Conservation (phyloP, 2,113 vertebrate genomes). For the Crotophaga sulcirostris region DNA sequence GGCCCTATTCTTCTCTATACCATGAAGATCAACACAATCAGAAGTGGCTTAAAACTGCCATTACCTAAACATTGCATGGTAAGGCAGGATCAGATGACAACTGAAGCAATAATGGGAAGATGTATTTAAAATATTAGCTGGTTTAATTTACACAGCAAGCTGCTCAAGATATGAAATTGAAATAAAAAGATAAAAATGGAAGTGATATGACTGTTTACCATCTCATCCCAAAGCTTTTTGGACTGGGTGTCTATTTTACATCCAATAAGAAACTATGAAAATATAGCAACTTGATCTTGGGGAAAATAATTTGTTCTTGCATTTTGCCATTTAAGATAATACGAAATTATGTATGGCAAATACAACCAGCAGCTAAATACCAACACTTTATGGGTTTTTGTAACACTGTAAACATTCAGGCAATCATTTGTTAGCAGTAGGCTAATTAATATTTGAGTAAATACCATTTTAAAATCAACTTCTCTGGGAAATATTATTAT, state of each 20-base stretch:
- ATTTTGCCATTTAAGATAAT: neutral
- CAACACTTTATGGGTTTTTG: neutral
- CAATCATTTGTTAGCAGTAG: neutral
- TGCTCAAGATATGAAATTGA: neutral
- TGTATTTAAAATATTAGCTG: neutral
- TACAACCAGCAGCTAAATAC: neutral
- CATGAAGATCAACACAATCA: neutral
- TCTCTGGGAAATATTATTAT: neutral
- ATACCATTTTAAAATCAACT: neutral
- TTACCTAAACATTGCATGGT: neutral
- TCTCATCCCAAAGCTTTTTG: neutral
- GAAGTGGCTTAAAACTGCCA: neutral
- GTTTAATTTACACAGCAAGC: neutral
- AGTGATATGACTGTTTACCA: neutral
- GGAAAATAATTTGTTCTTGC: neutral
- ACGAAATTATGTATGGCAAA: neutral
- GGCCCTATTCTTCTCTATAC: neutral
- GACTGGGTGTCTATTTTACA: neutral
- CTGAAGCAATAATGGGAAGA: neutral
- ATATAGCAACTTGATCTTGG: neutral
- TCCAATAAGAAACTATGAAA: neutral
- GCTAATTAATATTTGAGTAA: neutral
- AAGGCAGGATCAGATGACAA: neutral
- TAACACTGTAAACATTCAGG: neutral
- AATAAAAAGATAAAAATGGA: neutral